Conservation (phyloP, 1,140 invertebrate genomes). For the Apis florea region DNA sequence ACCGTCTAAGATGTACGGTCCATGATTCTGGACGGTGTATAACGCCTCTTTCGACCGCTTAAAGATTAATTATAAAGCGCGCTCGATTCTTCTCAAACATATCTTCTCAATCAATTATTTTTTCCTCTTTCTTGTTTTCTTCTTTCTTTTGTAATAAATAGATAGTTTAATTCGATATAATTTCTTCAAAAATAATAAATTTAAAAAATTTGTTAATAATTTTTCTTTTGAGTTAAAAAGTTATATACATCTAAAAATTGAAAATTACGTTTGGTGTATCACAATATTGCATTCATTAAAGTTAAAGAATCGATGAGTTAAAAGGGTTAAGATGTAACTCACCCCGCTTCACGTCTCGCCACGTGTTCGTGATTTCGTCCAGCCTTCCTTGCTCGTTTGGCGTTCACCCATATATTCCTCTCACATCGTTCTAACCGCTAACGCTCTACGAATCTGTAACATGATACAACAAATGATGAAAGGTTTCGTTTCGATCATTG, state of each 20-base stretch:
- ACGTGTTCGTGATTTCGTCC: conserved; percentile 77
- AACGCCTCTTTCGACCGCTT: neutral
- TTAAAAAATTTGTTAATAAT: too few species aligned
- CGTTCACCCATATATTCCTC: conserved; percentile 60
- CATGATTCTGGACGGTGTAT: neutral
- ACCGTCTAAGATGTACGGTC: neutral
- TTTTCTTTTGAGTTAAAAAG: too few species aligned
- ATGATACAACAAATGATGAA: neutral
- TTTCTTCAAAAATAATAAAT: too few species aligned
- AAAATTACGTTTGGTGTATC: too few species aligned
- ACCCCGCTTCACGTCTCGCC: conserved; percentile 77
- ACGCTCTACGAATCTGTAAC: conserved; percentile 30
- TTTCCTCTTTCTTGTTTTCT: too few species aligned
- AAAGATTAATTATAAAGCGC: neutral
- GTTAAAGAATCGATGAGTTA: neutral
- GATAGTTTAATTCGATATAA: too few species aligned
- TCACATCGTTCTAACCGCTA: conserved; percentile 65
- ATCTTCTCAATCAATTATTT: too few species aligned
- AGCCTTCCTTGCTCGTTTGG: conserved; percentile 65
- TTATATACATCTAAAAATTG: too few species aligned
- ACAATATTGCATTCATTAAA: neutral
- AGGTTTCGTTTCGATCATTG: neutral
- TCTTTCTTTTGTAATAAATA: too few species aligned
- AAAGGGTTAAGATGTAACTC: conserved; percentile 43
- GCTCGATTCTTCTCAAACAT: neutral